Evolutionary conservation across 2,888 invertebrate species (phyloP).

Genomic region (Rosalia funebris): DNA sequence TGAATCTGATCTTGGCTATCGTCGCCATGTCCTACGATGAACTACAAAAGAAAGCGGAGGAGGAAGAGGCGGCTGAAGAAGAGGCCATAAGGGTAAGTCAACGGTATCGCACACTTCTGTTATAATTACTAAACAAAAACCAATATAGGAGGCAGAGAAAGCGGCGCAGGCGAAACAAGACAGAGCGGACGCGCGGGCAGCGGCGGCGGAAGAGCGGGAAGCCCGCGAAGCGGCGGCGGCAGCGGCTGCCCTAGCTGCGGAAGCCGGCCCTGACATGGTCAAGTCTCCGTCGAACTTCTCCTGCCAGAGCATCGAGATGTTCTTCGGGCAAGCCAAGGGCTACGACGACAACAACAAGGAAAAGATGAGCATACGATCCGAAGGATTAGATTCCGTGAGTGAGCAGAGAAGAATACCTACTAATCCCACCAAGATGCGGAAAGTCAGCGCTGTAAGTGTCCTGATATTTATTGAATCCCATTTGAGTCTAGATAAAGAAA

Average conservation of each 20-base stretch:
- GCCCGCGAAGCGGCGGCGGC: slow-evolving; percentile 70
- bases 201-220: slow-evolving; percentile 62
- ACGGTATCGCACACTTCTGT: too few species aligned
- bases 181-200: slow-evolving; percentile 69
- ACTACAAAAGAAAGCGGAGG: slow-evolving; percentile 96
- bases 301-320: slow-evolving; percentile 91
- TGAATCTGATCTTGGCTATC: slow-evolving; percentile 99
- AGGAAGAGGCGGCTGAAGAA: slow-evolving; percentile 95
- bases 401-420: slow-evolving; percentile 74
- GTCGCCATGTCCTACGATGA: slow-evolving; percentile 99
- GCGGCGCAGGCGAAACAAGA: slow-evolving; percentile 78
- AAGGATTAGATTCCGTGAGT: slow-evolving; percentile 90
- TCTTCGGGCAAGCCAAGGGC: slow-evolving; percentile 88
- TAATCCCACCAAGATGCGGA: slow-evolving; percentile 78
- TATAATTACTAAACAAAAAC: neutral
- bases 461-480: slow-evolving; percentile 58
- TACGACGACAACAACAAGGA: slow-evolving; percentile 90
- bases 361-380: slow-evolving; percentile 87
- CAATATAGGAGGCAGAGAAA: slow-evolving; percentile 91
- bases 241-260: slow-evolving; percentile 70
- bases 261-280: slow-evolving; percentile 76
- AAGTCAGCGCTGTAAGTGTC: slow-evolving; percentile 92
- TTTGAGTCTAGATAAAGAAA: slow-evolving; percentile 45
- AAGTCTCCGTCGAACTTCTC: slow-evolving; percentile 94
- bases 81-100: slow-evolving; percentile 84